phyloP scores from a whole-genome alignment of 30 jellyfish, hydroid and myxozoan genomes.

The Cassiopea andromeda region DNA sequence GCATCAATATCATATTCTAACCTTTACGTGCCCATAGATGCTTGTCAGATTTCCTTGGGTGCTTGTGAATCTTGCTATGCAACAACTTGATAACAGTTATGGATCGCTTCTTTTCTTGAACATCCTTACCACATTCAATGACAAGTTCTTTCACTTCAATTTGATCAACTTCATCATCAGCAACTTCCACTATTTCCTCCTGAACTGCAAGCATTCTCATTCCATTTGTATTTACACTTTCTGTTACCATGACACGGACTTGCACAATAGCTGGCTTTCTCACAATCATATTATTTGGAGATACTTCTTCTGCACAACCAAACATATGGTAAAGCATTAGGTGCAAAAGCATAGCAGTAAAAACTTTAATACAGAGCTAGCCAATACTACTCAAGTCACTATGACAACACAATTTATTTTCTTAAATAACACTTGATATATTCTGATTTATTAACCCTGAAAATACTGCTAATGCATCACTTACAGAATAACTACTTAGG shows the following conservation, averaged over 20 bases:
- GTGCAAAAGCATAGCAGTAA: not conserved
- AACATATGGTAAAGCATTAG: too few relatives aligned
- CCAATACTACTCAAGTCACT: too few relatives aligned
- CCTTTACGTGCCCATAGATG: slow-evolving; percentile 78
- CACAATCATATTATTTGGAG: slow-evolving; percentile 4
- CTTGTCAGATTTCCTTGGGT: slow-evolving; percentile 40
- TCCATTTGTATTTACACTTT: slow-evolving; percentile 36
- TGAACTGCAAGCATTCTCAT: slow-evolving; percentile 58
- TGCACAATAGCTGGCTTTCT: slow-evolving; percentile 69
- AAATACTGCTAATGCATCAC: too few relatives aligned
- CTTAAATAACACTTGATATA: too few relatives aligned
- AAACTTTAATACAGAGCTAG: too few relatives aligned
- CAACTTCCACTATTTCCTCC: slow-evolving; percentile 69
- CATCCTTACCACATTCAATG: slow-evolving; percentile 52
- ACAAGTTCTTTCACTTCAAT: slow-evolving; percentile 70
- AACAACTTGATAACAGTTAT: slow-evolving; percentile 30
- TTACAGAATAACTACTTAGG: too few relatives aligned
- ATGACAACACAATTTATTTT: too few relatives aligned
- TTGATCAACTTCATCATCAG: slow-evolving; percentile 61
- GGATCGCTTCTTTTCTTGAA: slow-evolving; percentile 53
- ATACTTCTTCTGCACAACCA: slow-evolving; percentile 23
- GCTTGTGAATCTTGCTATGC: slow-evolving; percentile 58
- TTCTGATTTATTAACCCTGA: too few relatives aligned
- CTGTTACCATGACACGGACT: slow-evolving; percentile 71
- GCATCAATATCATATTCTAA: not conserved